Conservation (phyloP, 35 echinoderm and acorn worm genomes). For the Chiridota heheva region DNA sequence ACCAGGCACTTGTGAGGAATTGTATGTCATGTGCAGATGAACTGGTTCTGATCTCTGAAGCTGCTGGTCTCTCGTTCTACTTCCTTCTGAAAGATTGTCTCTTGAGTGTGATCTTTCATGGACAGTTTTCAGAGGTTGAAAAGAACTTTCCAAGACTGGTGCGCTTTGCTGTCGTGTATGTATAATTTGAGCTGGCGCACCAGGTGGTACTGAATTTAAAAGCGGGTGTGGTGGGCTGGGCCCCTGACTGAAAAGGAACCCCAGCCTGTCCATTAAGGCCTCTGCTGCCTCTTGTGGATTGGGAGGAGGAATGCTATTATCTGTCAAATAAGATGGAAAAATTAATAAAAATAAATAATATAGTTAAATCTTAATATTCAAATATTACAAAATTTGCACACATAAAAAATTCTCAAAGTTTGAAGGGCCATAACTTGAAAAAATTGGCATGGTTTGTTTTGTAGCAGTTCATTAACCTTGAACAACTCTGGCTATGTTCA, state of each 20-base stretch:
- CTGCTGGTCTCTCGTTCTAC: too few relatives aligned
- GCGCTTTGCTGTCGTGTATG: constrained; percentile 40
- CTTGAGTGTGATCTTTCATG: constrained; percentile 24
- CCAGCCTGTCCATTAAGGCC: constrained; percentile 80
- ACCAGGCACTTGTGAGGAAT: too few relatives aligned
- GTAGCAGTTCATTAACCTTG: too few relatives aligned
- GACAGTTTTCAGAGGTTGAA: constrained; percentile 19
- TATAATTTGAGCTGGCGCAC: neutral
- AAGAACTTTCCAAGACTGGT: constrained; percentile 18
- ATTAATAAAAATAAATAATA: constrained; percentile 7
- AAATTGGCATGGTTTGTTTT: too few relatives aligned
- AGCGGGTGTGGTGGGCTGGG: constrained; percentile 48
- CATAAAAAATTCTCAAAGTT: too few relatives aligned
- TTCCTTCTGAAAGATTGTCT: constrained; percentile 16
- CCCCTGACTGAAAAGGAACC: constrained; percentile 87
- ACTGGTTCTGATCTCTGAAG: too few relatives aligned
- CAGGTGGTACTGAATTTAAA: neutral
- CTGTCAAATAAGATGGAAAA: constrained; percentile 1
- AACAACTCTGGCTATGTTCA: too few relatives aligned
- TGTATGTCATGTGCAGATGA: too few relatives aligned
- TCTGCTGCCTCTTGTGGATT: constrained; percentile 69
- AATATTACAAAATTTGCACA: neutral
- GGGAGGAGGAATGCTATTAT: constrained; percentile 73
- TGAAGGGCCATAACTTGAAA: too few relatives aligned
- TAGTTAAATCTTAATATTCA: neutral